These are phyloP conservation scores for Australoheros facetus DNA, from an alignment of 2,797 vertebrate genomes.

Conservation along the genomic window DNA sequence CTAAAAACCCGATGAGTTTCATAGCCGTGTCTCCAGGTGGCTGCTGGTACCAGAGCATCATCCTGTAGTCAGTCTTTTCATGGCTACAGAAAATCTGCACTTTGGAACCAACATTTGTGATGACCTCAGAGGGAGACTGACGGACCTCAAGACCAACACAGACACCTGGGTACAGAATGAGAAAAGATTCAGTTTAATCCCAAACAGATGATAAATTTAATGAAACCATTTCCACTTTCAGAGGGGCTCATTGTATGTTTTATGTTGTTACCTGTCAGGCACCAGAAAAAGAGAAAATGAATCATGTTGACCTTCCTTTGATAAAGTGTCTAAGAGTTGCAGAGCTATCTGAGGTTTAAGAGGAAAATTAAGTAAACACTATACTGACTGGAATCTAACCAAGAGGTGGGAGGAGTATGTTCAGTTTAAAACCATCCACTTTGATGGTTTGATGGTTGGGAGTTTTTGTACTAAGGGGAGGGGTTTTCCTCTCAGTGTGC, in stretches of 20 bases:
- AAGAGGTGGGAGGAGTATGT: background rate
- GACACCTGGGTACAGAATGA: background rate
- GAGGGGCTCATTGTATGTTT: accelerated
- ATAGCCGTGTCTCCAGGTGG: too few relatives aligned
- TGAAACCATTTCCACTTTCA: background rate
- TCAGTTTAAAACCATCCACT: background rate
- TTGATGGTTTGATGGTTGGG: background rate
- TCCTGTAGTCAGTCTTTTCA: background rate
- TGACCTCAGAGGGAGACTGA: background rate
- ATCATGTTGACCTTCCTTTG: constrained; percentile 4
- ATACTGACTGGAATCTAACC: too few relatives aligned
- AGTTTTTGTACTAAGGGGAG: constrained; percentile 15
- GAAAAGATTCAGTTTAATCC: accelerated
- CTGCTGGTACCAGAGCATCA: background rate
- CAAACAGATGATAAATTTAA: accelerated
- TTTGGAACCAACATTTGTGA: background rate
- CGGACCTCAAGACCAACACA: constrained; percentile 29
- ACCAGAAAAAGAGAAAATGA: background rate
- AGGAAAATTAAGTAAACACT: background rate
- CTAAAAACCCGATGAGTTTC: constrained; percentile 14
- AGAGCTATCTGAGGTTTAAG: background rate
- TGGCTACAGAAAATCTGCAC: constrained; percentile 34
- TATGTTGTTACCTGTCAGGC: constrained; percentile 7
- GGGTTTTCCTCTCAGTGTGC: constrained; percentile 14
- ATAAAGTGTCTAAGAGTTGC: background rate